Conservation (phyloP, 92 coral and sea anemone species). For the Palythoa heliodiscus region DNA sequence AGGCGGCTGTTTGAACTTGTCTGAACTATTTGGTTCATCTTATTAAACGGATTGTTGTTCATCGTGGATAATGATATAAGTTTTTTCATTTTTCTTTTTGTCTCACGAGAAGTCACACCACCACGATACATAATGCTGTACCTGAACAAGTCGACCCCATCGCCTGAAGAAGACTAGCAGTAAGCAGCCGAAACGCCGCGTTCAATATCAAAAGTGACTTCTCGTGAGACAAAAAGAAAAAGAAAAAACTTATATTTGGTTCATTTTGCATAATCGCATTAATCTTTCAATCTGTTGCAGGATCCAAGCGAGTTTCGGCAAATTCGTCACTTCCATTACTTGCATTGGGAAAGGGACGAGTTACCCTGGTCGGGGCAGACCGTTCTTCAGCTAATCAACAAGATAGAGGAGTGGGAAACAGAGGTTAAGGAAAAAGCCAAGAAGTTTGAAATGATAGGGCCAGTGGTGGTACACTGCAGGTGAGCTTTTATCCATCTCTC, state of each 20-base stretch:
- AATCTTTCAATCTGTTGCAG: conserved; percentile 31
- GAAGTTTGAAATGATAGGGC: conserved; percentile 72
- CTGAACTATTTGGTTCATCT: neutral
- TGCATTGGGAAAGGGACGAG: conserved; percentile 84
- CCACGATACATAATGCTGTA: too few species aligned
- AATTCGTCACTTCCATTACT: conserved; percentile 86
- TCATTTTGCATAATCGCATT: neutral
- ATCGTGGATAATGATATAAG: too few species aligned
- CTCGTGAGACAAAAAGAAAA: too few species aligned
- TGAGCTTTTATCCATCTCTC: conserved; percentile 31
- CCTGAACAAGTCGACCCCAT: too few species aligned
- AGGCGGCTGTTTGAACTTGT: too few species aligned
- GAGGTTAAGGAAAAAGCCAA: conserved; percentile 63
- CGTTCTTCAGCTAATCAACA: conserved; percentile 76
- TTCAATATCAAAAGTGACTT: too few species aligned
- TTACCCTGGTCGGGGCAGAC: conserved; percentile 92
- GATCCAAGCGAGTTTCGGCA: conserved; percentile 82
- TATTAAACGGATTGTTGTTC: too few species aligned
- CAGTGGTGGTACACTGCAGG: conserved; percentile 95
- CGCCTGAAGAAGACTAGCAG: too few species aligned
- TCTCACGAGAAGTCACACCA: too few species aligned
- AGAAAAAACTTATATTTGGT: too few species aligned
- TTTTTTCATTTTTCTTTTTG: too few species aligned
- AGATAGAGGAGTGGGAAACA: conserved; percentile 81
- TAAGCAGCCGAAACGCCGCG: too few species aligned